phyloP scores from a whole-genome alignment of 2,888 invertebrate genomes.

The Cephus runcator region DNA sequence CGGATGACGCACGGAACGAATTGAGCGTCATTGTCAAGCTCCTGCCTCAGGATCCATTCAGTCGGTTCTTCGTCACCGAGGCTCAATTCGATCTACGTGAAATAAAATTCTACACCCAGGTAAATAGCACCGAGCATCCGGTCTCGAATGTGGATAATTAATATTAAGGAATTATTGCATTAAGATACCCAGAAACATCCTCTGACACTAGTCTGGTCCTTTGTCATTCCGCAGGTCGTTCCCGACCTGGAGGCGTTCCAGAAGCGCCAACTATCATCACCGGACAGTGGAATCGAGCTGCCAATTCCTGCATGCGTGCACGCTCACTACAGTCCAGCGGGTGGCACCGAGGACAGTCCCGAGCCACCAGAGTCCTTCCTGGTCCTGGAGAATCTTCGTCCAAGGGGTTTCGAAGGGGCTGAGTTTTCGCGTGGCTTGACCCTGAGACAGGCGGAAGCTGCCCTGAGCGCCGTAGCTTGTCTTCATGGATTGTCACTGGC shows the following conservation, averaged over 20 bases:
- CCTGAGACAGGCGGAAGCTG: conserved; percentile 74
- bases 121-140: conserved; percentile 56
- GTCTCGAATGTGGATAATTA: not conserved
- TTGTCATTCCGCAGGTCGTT: conserved; percentile 69
- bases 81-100: conserved; percentile 85
- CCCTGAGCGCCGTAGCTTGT: conserved; percentile 77
- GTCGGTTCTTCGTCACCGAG: conserved; percentile 82
- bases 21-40: conserved; percentile 78
- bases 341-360: conserved; percentile 59
- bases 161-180: not conserved
- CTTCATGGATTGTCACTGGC: conserved; percentile 80
- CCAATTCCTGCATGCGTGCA: conserved; percentile 79
- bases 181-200: not conserved
- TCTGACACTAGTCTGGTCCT: not conserved
- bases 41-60: conserved; percentile 82
- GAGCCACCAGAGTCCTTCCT: conserved; percentile 74
- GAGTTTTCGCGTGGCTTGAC: conserved; percentile 78
- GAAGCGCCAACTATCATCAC: conserved; percentile 59
- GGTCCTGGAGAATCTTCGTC: conserved; percentile 80
- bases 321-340: conserved; percentile 71
- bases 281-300: conserved; percentile 66
- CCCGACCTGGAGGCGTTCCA: conserved; percentile 77
- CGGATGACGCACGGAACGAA: conserved; percentile 58
- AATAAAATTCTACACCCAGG: conserved; percentile 84
- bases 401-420: conserved; percentile 73